Evolutionary conservation across 2,888 invertebrate species (phyloP), one percentile per base, ranked within the genome.

Genomic region (Lymantria dispar): DNA sequence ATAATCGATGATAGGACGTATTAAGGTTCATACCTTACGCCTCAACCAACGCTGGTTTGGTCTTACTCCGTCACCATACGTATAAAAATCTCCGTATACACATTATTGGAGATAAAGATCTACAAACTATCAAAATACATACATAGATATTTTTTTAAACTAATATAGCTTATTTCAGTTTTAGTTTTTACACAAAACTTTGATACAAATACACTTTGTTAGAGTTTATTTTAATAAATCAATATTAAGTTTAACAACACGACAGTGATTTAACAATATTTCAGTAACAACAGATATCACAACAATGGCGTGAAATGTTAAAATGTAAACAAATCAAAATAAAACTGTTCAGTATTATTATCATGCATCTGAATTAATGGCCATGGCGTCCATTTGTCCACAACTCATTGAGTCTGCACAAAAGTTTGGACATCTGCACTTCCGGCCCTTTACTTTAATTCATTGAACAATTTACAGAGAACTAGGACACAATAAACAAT

Each of bases 391-490:
- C 62, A 55, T 67, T 73, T 67, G 65, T 72, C 50, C 58, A 52
- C 56, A 54, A 60, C 65, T 66, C 72, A 74, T 59, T 60, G 48
- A 54, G 52, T 48, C 50, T 42, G 52, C 31, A 70, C 62, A 76
- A 70, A 72, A 75, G 69, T 52, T 57, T 62, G 52, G 62, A 60
- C 78, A 78, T 77, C 73, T 76, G 74, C 69, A 70, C 71, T 70
- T 71, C 70, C 78, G 73, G 70, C 64, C 64, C 62, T 61, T 57
- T 22, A 22, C 22, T 22, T 64, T 66, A 64, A 70, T 68, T 33
- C 70, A 72, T 59, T 56, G 52, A 45, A 63, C 50, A 53, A 68
- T 69, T 70, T 70, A 69, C 64, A 45, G 48, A 31, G 9, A 44
- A 46, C 48, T 42, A 39, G 12, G 56, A 41, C 1, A 30, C 8